Base-by-base conservation (phyloP, 2,888 invertebrate genomes). In the Limnephilus auricula region DNA sequence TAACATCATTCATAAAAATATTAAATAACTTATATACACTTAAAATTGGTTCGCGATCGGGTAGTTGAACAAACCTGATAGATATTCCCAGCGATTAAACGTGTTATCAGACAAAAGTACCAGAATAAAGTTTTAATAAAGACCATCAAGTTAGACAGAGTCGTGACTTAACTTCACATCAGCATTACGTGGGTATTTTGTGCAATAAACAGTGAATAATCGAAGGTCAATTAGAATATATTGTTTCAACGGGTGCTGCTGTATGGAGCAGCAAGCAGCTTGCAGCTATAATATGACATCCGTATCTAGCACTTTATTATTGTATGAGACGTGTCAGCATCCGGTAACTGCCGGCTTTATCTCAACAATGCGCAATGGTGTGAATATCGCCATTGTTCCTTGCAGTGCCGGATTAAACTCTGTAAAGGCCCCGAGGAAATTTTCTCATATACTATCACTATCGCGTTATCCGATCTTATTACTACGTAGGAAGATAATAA, bases 151-250 rank as follows among this genome's bases (percentile, higher is more conserved):
- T 85, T 40, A 45, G 85, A 85, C 40, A 45, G 40, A 85, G 40
- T 80, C 91, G 91, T 91, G 91, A 91, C 91, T 80, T 50, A 82
- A 83, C 34, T 91, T 15, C 89, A 30, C 90, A 83, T 40, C 18
- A 45, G 30, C 85, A 79, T n/a, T 90, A 87, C 32, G 87, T 91
- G 91, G 83, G 82, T 89, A 84, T 91, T 91, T 90, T 50, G 32
- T 45, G 89, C 85, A 83, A 91, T 89, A 91, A 84, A 91, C 89
- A 85, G 85, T 79, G 91, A 89, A 91, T 91, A 89, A 91, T 91
- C 89, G 91, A 91, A 91, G 91, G 91, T 91, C 89, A 84, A 65
- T 79, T 79, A 89, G 79, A 89, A 79, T 80, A 31, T 65, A 65
- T 82, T 82, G 25, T 82, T 82, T 34, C 82, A 82, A 25, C 34